Evolutionary conservation across 2,113 vertebrate species (phyloP), one percentile per base, ranked within the genome.

Genomic region (Lasiurus cinereus): DNA sequence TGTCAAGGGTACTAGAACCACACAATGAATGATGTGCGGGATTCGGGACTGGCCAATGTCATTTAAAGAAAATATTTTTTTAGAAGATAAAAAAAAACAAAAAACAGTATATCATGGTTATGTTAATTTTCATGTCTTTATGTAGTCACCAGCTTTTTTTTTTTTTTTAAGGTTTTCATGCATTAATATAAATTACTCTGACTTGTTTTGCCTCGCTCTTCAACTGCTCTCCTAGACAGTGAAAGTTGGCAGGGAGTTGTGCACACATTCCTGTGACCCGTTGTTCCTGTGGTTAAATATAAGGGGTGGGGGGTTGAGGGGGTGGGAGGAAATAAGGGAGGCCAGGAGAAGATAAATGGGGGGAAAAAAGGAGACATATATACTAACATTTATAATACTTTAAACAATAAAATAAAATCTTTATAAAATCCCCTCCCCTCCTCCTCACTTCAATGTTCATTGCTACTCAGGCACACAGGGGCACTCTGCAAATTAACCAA

Each of bases 1-100:
- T 62, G 59, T 62, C 59, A 62, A 76, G 29, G 56, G 33, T 36
- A 0, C 14, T 36, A 9, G 21, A 64, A 9, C 46, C 19, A 13
- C 24, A 13, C 33, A 0, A 3, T 43, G 33, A 27, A 2, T 8
- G 19, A 21, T 3, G 2, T 87, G 11, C 3, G 1, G 19, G 50
- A 29, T 56, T 0, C 18, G 0, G 39, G 56, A 31, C 62, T 43
- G 2, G 31, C 8, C 39, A 62, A 1, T 56, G 62, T 33, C 22
- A 59, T 66, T 50, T 48, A 8, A 27, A 46, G 66, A 85, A 46
- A 54, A 5, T 22, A 5, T 24, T 29, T 6, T 46, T 48, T 46
- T 22, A 67, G 5, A 22, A 12, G 33, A 77, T 21, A 54, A n/a
- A n/a, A n/a, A n/a, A n/a, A n/a, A n/a, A n/a, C n/a, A 56, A 48